Percentiles rank a stretch among this genome's conserved stretches.
These are phyloP conservation scores for Rhombomys opimus DNA, from an alignment of 2,113 vertebrate species.

Conservation along the genomic window DNA sequence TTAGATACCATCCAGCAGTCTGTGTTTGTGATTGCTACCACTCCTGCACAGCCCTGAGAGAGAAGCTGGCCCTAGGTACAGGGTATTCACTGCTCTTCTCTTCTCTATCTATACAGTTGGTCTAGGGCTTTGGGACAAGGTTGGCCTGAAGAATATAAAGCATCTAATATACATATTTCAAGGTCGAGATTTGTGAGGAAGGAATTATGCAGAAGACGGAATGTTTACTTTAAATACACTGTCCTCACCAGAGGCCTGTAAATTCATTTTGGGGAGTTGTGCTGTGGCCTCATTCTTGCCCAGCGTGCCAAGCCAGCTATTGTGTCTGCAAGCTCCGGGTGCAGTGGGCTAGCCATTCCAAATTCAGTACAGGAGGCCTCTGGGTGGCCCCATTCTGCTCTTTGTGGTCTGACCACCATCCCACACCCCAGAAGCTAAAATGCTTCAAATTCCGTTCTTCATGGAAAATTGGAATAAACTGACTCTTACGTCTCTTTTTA, in stretches of 20 bases:
- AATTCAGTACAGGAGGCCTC: neutral
- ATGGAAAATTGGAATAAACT: neutral
- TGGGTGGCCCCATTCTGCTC: neutral
- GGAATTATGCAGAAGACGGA: slow-evolving; percentile 51
- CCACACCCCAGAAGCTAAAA: neutral
- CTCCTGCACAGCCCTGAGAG: neutral
- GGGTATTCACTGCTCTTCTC: neutral
- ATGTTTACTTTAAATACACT: slow-evolving; percentile 41
- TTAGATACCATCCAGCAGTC: neutral
- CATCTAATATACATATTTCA: slow-evolving; percentile 55
- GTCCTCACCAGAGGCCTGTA: neutral
- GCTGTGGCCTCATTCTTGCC: slow-evolving; percentile 44
- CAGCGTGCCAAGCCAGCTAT: neutral
- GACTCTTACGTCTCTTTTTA: neutral
- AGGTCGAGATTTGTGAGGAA: slow-evolving; percentile 58
- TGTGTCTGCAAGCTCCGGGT: neutral
- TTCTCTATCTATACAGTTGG: neutral
- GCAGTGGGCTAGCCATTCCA: too few relatives aligned
- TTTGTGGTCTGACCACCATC: neutral
- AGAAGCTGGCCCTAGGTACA: neutral
- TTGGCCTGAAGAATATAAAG: slow-evolving; percentile 41
- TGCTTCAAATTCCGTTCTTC: neutral
- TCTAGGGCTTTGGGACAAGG: neutral
- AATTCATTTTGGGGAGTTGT: neutral
- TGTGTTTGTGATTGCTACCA: neutral